Conservation (phyloP, 2,113 vertebrate species). For the Castor canadensis region DNA sequence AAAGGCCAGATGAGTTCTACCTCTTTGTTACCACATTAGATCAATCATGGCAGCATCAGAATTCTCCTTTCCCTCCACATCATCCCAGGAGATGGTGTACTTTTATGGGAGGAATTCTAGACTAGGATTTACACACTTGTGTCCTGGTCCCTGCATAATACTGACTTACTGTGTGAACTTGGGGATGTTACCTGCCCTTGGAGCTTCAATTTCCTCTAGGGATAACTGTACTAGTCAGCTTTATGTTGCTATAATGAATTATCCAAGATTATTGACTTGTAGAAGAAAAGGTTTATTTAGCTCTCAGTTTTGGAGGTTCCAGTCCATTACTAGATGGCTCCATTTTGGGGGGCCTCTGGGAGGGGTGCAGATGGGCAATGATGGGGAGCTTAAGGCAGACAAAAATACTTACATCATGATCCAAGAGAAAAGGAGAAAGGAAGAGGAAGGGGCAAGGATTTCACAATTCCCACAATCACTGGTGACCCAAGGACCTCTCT, state of each 20-base stretch:
- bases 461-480: neutral
- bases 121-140: neutral
- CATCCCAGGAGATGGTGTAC: neutral
- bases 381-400: neutral
- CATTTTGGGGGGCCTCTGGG: neutral
- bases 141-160: neutral
- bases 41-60: neutral
- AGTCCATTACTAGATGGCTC: neutral
- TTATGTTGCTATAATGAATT: neutral
- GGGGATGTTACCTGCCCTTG: neutral
- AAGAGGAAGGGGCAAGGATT: neutral
- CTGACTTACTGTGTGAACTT: neutral
- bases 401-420: neutral
- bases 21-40: neutral
- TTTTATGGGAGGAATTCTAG: neutral
- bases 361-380: neutral
- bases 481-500: neutral
- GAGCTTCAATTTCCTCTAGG: neutral
- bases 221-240: neutral
- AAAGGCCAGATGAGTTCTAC: neutral
- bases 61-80: neutral
- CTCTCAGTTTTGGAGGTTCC: neutral
- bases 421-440: neutral
- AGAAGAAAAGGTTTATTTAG: neutral
- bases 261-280: neutral